These are phyloP conservation scores for Sebastiscus albofasciatus DNA, from an alignment of 2,797 vertebrate species.

Conservation along the genomic window DNA sequence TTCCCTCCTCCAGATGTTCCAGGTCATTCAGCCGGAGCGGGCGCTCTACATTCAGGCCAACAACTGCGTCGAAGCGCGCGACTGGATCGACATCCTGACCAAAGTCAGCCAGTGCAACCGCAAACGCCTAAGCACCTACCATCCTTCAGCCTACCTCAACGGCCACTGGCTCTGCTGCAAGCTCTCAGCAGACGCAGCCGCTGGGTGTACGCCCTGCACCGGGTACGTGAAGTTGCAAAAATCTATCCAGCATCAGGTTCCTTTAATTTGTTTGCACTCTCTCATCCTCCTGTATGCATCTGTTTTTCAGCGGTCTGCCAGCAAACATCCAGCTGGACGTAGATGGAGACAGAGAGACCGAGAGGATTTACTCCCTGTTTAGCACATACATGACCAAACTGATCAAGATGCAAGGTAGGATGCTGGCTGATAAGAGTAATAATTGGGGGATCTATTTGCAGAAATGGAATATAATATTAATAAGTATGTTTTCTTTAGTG, in stretches of 20 bases:
- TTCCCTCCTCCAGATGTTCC: conserved; percentile 90
- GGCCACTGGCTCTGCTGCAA: conserved; percentile 99
- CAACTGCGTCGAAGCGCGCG: conserved; percentile 98
- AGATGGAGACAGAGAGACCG: conserved; percentile 96
- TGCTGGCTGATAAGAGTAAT: background rate
- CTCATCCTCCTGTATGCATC: conserved; percentile 21
- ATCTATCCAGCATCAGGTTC: background rate
- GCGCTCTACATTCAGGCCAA: conserved; percentile 98
- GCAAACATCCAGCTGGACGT: conserved; percentile 98
- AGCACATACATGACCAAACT: conserved; percentile 93
- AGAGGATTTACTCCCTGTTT: conserved; percentile 97
- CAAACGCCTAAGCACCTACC: conserved; percentile 94
- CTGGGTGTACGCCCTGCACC: conserved; percentile 95
- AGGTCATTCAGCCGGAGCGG: conserved; percentile 97
- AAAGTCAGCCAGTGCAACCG: conserved; percentile 99
- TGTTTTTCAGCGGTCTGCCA: conserved; percentile 88
- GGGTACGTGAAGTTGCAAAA: conserved; percentile 81
- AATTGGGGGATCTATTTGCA: too few relatives aligned
- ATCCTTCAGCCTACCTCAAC: conserved; percentile 97
- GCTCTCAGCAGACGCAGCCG: conserved; percentile 87
- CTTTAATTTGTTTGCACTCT: conserved; percentile 4
- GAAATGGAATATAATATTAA: too few relatives aligned
- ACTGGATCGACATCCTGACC: conserved; percentile 98
- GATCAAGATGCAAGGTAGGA: conserved; percentile 97
- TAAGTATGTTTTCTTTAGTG: too few relatives aligned